Conservation (phyloP, 1,140 invertebrate genomes). For the Aphelinus atriplicis region DNA sequence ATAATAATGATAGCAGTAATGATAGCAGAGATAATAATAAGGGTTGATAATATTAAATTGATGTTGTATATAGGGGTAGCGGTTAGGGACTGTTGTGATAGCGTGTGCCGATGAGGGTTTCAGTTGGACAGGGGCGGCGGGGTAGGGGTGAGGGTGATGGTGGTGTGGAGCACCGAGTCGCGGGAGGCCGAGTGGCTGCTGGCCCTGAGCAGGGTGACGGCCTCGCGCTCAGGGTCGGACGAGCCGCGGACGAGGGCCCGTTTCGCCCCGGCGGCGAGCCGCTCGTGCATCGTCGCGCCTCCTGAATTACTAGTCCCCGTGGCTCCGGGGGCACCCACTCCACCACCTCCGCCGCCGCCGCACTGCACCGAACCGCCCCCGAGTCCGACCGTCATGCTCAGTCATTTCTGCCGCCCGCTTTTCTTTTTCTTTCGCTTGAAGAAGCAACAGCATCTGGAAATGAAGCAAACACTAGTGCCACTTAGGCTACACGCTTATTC, state of each 20-base stretch:
- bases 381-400: conserved; percentile 62
- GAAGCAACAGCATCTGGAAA: conserved; percentile 94
- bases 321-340: conserved; percentile 22
- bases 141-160: conserved; percentile 58
- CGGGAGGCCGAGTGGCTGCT: conserved; percentile 75
- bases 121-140: conserved; percentile 58
- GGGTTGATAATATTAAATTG: no score
- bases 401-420: conserved; percentile 83
- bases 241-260: conserved; percentile 38
- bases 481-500: conserved; percentile 47
- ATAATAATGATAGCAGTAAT: conserved; percentile 12
- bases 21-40: conserved; percentile 17
- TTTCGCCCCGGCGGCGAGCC: conserved; percentile 20
- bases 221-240: conserved; percentile 71
- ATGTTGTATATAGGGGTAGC: no score
- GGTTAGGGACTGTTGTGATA: no score
- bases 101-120: not conserved
- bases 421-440: conserved; percentile 98
- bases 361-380: conserved; percentile 62
- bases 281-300: conserved; percentile 63
- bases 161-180: conserved; percentile 71
- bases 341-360: conserved; percentile 47
- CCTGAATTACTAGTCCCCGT: conserved; percentile 35
- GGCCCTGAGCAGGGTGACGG: conserved; percentile 73
- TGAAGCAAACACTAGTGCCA: conserved; percentile 67